These are phyloP conservation scores for Pipra filicauda DNA, from an alignment of 2,113 vertebrate species.

Conservation along the genomic window DNA sequence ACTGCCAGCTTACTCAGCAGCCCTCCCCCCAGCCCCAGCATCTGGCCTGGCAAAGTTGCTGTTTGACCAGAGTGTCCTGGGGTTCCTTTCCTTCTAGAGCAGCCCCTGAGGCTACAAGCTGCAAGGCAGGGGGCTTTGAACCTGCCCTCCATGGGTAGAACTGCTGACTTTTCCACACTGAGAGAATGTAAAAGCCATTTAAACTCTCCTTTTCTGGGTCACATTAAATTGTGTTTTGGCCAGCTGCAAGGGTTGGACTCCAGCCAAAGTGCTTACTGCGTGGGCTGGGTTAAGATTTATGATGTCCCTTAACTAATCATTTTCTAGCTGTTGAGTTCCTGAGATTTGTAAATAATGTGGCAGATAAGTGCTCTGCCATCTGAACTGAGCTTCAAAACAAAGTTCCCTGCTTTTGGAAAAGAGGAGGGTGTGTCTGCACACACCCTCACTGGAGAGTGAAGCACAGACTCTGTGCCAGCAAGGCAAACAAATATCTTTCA, in stretches of 20 bases:
- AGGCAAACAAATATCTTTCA: not conserved
- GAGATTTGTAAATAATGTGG: not conserved
- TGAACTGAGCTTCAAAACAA: not conserved
- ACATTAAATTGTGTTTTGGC: not conserved
- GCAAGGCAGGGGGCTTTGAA: not conserved
- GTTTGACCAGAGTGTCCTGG: rapidly evolving
- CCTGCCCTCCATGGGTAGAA: not conserved
- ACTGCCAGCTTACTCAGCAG: not conserved
- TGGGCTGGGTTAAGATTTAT: constrained; percentile 12
- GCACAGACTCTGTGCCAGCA: not conserved
- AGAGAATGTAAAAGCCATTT: not conserved
- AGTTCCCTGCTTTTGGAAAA: not conserved
- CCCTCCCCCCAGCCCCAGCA: not conserved
- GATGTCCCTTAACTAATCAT: constrained; percentile 7
- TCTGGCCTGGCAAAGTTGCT: not conserved
- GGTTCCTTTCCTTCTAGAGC: not conserved
- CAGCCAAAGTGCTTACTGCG: not conserved
- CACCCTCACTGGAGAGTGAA: not conserved
- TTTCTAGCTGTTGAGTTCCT: constrained; percentile 17
- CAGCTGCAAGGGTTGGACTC: not conserved
- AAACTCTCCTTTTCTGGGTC: not conserved
- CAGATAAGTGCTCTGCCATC: not conserved
- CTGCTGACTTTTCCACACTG: not conserved
- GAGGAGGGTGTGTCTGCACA: not conserved
- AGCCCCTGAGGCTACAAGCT: not conserved